Base-by-base conservation (phyloP, 2,888 invertebrate species). In the Xestia rhomboidea region DNA sequence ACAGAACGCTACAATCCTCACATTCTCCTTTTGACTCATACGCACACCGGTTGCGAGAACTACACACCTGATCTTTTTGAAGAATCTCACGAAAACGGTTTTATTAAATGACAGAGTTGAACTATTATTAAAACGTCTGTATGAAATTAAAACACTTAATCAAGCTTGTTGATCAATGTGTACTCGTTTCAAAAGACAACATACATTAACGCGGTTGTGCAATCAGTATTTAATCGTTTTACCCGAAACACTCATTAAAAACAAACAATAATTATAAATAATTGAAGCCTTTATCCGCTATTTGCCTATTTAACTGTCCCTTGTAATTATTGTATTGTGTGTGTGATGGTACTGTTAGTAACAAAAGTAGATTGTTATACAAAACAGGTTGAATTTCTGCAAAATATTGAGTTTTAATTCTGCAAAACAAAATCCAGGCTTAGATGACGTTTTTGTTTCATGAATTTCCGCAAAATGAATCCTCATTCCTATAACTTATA, bases 231-330 rank as follows among this genome's bases (percentile, higher is more conserved):
- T 24, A 66, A 63, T 54, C 10, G 21, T 51, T 51, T 73, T 27
- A 8, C 34, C 41, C 38, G 51, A 75, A 75, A 62, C 51, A 74
- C 57, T 75, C 18, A 62, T 79, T 64, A 66, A 72, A 73, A 60
- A 54, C 82, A 75, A 74, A 75, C 60, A 66, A 44, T 69, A 41
- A 49, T 69, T 62, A 15, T 44, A 54, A 68, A 62, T 77, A 68
- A 68, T 79, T 38, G 57, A 79, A 80, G 30, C 44, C 21, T 67
- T 73, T 49, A n/a, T 27, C 24, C 24, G 18, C 24, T 18, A 77
- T 73, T 63, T 63, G 4, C 51, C 15, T 38, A 46, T 80, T 51
- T 15, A 71, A 67, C 34, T n/a, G 24, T 51, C 27, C 51, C 15
- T 38, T 60, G 30, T 63, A 51, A 46, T 80, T 51, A 51, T 24